Base-by-base conservation (phyloP, 2,888 invertebrate genomes). In the Cryptocephalus moraei region DNA sequence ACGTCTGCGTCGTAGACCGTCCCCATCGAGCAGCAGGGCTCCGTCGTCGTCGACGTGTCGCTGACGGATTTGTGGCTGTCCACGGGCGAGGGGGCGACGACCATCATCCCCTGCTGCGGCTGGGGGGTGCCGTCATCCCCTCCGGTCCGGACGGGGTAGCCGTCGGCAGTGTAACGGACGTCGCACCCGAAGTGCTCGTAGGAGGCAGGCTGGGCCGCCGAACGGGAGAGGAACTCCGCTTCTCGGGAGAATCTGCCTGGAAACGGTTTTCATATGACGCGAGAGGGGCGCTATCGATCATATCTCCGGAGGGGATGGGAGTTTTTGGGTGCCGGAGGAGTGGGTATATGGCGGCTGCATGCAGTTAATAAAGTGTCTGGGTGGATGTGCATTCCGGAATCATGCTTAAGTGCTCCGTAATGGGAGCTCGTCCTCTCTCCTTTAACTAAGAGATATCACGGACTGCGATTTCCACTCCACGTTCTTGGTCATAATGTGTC, bases 151-250 rank as follows among this genome's bases (percentile, higher is more conserved):
- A 58, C 64, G 0, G 87, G 87, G 67, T 88, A 89, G 8, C 89
- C 89, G 57, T 88, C 88, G 46, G 84, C 81, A 4, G 88, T 89
- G 63, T 86, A 86, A 54, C 87, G 77, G 43, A 86, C 78, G 64
- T 80, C 80, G 44, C 74, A 71, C 53, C 71, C 67, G 63, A 73
- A 75, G 58, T 75, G 74, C 54, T 76, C 80, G 61, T 77, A 76
- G 3, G 73, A 66, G 2, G 75, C 71, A 8, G 44, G 45, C 47
- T 67, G 66, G 8, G 44, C 33, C 13, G 67, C 64, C 39, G 52
- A 51, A 33, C 56, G 49, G 39, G 47, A 76, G 46, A 80, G 69
- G 62, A 80, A 81, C 65, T 83, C 81, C 8, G 82, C 82, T 61
- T 83, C 82, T 39, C 81, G 68, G 13, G 80, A 78, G 59, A 77